Percentiles rank a stretch among this genome's conserved stretches.
These are phyloP conservation scores for Lemur catta DNA, from an alignment of 2,797 vertebrate genomes.

Conservation along the genomic window DNA sequence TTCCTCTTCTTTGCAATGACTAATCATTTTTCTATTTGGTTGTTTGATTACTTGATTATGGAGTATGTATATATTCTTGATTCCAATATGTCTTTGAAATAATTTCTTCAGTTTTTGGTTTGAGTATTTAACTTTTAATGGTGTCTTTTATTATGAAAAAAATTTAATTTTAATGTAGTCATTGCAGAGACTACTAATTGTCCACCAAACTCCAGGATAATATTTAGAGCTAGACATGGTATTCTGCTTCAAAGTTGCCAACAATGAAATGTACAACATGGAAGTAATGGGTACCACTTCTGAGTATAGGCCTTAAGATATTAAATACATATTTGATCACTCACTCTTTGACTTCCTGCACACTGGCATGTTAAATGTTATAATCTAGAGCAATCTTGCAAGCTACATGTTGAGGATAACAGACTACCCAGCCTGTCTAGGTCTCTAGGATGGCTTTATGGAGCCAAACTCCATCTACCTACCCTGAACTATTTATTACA, in stretches of 20 bases:
- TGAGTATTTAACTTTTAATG: not conserved
- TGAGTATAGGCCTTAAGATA: not conserved
- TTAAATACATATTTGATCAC: not conserved
- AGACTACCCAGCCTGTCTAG: not conserved
- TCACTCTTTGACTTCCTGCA: not conserved
- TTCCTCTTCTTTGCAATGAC: not conserved
- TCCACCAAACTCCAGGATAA: not conserved
- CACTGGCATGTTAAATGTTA: not conserved
- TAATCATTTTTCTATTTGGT: not conserved
- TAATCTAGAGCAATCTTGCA: not conserved
- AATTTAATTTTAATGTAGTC: not conserved
- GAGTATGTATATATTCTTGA: not conserved
- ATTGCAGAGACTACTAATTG: not conserved
- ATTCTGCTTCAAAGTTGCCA: not conserved
- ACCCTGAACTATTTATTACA: not conserved
- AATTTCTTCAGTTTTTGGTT: not conserved
- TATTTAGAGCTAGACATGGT: not conserved
- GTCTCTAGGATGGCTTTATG: not conserved
- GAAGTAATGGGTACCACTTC: not conserved
- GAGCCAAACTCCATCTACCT: not conserved
- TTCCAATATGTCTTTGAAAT: not conserved
- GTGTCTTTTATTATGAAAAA: not conserved
- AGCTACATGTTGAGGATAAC: not conserved
- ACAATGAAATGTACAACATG: not conserved
- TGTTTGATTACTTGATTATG: not conserved